Base-by-base conservation (phyloP, 2,113 vertebrate genomes). In the Oryzias javanicus region DNA sequence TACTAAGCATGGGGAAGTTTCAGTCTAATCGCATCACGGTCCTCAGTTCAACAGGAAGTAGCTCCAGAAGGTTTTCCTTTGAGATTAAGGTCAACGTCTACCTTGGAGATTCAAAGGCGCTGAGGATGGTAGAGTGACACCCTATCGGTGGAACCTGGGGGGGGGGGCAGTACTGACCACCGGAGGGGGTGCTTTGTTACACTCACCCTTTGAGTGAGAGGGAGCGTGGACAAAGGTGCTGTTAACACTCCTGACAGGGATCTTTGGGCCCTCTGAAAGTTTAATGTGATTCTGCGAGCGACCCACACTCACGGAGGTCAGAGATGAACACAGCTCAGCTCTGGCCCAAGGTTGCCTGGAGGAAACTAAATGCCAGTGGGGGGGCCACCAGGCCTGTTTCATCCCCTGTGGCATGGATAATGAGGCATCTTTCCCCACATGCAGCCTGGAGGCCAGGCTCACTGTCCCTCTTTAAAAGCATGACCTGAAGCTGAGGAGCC, bases 251-350 rank as follows among this genome's bases (percentile, higher is more conserved):
- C 79, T 81, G 85, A 88, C 74, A 74, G 79, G 84, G 87, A 90
- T 81, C 89, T 90, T 91, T 91, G 87, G 87, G 84, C 80, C 71
- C 87, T 78, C 88, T 91, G 80, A 90, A 91, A 83, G 55, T 90
- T 91, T 90, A 88, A 91, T 91, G 88, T 86, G 88, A 89, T 75
- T 87, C 80, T 71, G 84, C 57, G 16, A 82, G 86, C 82, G 82
- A 85, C 81, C 87, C 86, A 83, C 82, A 29, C 83, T 70, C 57
- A 15, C 72, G 56, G 84, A 90, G 87, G 90, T 91, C 90, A 91
- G 90, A 91, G 87, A 91, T 90, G 90, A 90, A 72, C 72, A 4
- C 64, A 22, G 61, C 60, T 62, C 75, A 67, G 78, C 71, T 50
- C n/a, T 60, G 29, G 35, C 74, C 82, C 81, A 66, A 71, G 58